phyloP scores from a whole-genome alignment of 2,797 vertebrate species.

The Phrynocephalus vlangalii region DNA sequence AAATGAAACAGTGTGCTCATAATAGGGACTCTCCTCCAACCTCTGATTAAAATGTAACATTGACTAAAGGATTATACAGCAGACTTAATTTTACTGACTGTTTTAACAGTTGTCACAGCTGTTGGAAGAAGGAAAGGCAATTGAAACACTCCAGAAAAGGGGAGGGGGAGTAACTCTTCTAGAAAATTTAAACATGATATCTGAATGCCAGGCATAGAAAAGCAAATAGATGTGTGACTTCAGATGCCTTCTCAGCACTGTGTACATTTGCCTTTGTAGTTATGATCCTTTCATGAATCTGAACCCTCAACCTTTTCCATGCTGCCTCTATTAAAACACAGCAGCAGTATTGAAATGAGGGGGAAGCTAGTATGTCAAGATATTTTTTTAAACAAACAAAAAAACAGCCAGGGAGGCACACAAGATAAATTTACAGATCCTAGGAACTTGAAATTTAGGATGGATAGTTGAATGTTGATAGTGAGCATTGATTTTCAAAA shows the following conservation, averaged over 20 bases:
- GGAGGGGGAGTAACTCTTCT: conserved; percentile 43
- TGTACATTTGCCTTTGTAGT: conserved; percentile 58
- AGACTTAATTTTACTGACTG: conserved; percentile 87
- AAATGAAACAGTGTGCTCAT: conserved; percentile 78
- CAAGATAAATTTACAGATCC: conserved; percentile 10
- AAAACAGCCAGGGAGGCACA: background rate
- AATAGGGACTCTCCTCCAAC: conserved; percentile 78
- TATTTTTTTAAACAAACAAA: fast-evolving
- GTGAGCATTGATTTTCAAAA: conserved; percentile 36
- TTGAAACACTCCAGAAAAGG: conserved; percentile 78
- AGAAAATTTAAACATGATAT: conserved; percentile 69
- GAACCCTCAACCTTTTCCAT: conserved; percentile 34
- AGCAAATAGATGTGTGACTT: conserved; percentile 63
- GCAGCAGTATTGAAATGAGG: conserved; percentile 40
- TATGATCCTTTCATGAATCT: conserved; percentile 53
- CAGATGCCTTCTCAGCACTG: conserved; percentile 19
- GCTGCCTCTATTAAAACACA: conserved; percentile 49
- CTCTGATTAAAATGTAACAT: conserved; percentile 87
- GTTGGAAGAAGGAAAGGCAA: conserved; percentile 81
- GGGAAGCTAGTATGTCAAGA: conserved; percentile 30
- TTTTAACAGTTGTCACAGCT: conserved; percentile 89
- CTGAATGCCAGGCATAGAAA: conserved; percentile 58
- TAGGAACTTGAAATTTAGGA: conserved; percentile 32
- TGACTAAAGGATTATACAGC: conserved; percentile 85
- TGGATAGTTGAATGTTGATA: conserved; percentile 7